phyloP scores from a whole-genome alignment of 64 coral and sea anemone genomes.

The Stichodactyla mertensii region DNA sequence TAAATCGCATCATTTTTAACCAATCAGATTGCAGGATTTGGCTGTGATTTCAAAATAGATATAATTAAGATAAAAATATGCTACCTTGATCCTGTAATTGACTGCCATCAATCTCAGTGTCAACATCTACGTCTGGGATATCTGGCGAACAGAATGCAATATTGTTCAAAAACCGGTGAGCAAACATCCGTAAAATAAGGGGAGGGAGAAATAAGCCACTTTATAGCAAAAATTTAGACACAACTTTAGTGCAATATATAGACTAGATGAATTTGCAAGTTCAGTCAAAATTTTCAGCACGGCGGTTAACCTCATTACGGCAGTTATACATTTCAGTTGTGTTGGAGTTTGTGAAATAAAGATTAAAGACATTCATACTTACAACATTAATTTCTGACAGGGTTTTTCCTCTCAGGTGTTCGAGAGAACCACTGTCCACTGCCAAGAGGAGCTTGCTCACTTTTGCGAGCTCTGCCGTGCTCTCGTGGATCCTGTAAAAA shows the following conservation, averaged over 20 bases:
- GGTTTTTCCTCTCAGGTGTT: not conserved
- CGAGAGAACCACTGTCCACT: not conserved
- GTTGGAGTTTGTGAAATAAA: not conserved
- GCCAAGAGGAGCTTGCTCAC: conserved; percentile 32
- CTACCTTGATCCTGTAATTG: not conserved
- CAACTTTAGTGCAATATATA: not conserved
- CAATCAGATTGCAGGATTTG: not conserved
- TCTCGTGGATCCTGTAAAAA: conserved; percentile 36
- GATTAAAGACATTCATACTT: not conserved
- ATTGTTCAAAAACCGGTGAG: too few species aligned
- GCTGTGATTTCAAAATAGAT: not conserved
- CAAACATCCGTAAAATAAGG: not conserved
- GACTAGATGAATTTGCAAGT: not conserved
- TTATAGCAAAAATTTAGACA: too few species aligned
- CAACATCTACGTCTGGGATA: not conserved
- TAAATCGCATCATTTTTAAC: not conserved
- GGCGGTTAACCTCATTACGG: not conserved
- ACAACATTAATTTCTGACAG: conserved; percentile 2
- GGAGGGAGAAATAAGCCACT: too few species aligned
- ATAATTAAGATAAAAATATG: not conserved
- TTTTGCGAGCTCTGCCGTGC: conserved; percentile 31
- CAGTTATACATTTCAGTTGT: not conserved
- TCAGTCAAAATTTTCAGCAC: not conserved
- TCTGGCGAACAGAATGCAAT: not conserved
- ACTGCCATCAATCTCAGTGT: not conserved